Evolutionary conservation across 2,113 vertebrate genomes (phyloP), one percentile per base, ranked within the genome.

Genomic region (Laticauda colubrina): DNA sequence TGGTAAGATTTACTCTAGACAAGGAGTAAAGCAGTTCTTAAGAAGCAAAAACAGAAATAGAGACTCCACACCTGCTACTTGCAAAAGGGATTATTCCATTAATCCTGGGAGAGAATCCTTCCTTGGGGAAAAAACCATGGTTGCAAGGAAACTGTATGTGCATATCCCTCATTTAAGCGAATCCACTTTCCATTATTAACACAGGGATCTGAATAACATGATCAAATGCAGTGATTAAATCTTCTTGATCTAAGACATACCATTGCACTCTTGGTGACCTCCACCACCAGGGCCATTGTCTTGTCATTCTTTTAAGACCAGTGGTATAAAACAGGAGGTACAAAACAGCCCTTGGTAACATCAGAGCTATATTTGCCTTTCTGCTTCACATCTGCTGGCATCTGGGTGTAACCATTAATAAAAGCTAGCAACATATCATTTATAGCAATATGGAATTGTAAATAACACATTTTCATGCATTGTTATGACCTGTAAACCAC

Each of bases 91-190:
- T 95, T 93, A 94, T 95, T 96, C 24, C 45, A 86, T 91, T 96
- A 94, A 95, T 61, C 95, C 93, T 95, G 59, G 95, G 0, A 90
- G 91, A 94, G 95, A 96, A 94, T 90, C 95, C 94, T 96, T 95
- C 92, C 0, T 1, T 92, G 91, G 61, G 48, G 89, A 95, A 95
- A 92, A 93, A 85, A 94, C 92, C 93, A 94, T 88, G 92, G 93
- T 91, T 93, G 95, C 87, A 95, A 95, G 94, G 90, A 85, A 95
- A 94, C 95, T 95, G 95, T 96, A 96, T 95, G 95, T 96, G 96
- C 96, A 95, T 96, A 93, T 93, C 96, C 95, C 94, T 96, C 95
- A 96, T 96, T 97, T 95, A 97, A 97, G 94, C 91, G 92, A 96
- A 95, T 94, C 94, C 88, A 61, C 94, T 96, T 95, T 81, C 85